These are phyloP conservation scores for Varanus salvator DNA, from an alignment of 2,113 vertebrate species.

Conservation along the genomic window DNA sequence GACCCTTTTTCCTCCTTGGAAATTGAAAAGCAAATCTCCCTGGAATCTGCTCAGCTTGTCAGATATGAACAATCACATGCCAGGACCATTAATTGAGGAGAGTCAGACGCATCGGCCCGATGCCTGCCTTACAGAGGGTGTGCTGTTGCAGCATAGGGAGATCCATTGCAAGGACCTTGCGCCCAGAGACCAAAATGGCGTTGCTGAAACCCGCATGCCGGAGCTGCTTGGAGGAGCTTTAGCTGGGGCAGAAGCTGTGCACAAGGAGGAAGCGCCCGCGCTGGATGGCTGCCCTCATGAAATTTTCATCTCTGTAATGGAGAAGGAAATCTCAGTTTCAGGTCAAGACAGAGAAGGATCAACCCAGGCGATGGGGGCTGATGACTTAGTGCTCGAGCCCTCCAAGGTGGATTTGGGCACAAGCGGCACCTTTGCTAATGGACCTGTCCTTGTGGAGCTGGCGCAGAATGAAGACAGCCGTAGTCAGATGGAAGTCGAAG, in stretches of 20 bases:
- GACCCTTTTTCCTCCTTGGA: conserved; percentile 65
- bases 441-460: conserved; percentile 63
- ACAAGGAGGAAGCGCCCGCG: conserved; percentile 38
- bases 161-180: conserved; percentile 47
- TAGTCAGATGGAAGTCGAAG: conserved; percentile 79
- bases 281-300: conserved; percentile 55
- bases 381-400: conserved; percentile 57
- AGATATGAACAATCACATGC: conserved; percentile 81
- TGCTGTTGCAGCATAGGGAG: conserved; percentile 48
- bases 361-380: conserved; percentile 55
- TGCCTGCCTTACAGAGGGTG: conserved; percentile 50
- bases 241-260: conserved; percentile 43
- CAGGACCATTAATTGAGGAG: conserved; percentile 57
- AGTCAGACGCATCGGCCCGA: conserved; percentile 50
- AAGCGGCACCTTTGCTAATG: conserved; percentile 54
- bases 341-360: conserved; percentile 57
- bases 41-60: conserved; percentile 59
- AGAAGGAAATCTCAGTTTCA: conserved; percentile 68
- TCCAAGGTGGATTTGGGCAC: conserved; percentile 57
- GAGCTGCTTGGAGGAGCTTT: conserved; percentile 55
- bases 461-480: conserved; percentile 63
- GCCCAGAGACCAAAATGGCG: conserved; percentile 55
- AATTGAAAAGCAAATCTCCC: conserved; percentile 64
- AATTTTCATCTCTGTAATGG: conserved; percentile 47
- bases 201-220: conserved; percentile 40